Evolutionary conservation across 2,113 vertebrate species (phyloP), one percentile per base, ranked within the genome.

Genomic region (Protobothrops mucrosquamatus): DNA sequence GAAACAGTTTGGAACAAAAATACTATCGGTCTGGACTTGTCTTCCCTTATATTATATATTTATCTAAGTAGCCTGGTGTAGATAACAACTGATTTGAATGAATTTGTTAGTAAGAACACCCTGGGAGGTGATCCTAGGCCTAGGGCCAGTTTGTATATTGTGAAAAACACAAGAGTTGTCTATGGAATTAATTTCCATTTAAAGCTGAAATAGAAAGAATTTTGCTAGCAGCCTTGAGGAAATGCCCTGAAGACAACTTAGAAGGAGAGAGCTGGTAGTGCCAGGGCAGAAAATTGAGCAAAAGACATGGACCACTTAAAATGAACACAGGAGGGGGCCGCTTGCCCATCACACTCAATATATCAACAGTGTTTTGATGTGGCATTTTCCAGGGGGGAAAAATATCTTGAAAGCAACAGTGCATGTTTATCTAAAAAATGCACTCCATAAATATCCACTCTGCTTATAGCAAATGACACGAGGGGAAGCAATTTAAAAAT

Each of bases 381-480:
- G 93, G 91, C 92, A 22, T 26, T 87, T 95, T 88, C 1, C 3
- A 81, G 7, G 12, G 26, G 26, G 20, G 7, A 10, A 29, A 3
- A 29, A 43, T n/a, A 92, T 94, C 81, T 81, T 94, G 94, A 95
- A 94, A 96, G 95, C 95, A 96, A 94, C 94, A 95, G 59, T 64
- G 90, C 93, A 92, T 95, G 95, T 95, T 97, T 96, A 94, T 95
- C 94, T 96, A 89, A 96, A 39, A 94, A 89, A 96, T 54, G 92
- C 93, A 96, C 94, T 94, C 87, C 81, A 93, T 94, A 96, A 97
- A 97, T 94, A 96, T 95, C 96, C 95, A 95, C 93, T 95, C 61
- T 94, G 88, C 74, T 85, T 89, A 90, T 26, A 95, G 93, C 91
- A 91, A 93, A 88, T 81, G 74, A 22, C 18, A 39, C 10, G 34